phyloP scores from a whole-genome alignment of 2,113 vertebrate genomes.

The Limanda limanda region DNA sequence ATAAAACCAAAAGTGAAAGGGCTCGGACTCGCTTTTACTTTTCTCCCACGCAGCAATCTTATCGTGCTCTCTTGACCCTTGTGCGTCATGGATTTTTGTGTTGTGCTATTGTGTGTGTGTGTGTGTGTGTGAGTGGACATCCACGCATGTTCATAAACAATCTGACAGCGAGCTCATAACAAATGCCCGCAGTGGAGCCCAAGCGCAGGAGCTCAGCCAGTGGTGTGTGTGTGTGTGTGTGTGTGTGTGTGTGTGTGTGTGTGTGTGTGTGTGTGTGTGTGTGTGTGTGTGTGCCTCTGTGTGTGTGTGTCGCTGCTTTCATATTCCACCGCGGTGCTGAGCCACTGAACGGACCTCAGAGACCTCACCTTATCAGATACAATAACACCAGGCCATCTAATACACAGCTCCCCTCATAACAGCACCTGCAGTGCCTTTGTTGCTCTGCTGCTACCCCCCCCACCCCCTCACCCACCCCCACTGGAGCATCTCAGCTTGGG shows the following conservation, averaged over 20 bases:
- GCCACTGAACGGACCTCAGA: conserved; percentile 50
- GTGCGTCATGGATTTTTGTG: conserved; percentile 34
- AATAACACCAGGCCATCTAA: conserved; percentile 44
- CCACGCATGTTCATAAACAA: conserved; percentile 14
- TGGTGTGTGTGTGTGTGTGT: conserved; percentile 9
- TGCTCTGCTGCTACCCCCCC: neutral
- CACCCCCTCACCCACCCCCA: neutral
- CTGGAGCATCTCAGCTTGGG: conserved; percentile 32
- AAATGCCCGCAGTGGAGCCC: conserved; percentile 63
- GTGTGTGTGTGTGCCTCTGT: conserved; percentile 5
- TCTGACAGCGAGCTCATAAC: conserved; percentile 49
- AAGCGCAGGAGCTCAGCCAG: conserved; percentile 59
- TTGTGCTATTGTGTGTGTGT: neutral
- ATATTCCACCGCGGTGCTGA: conserved; percentile 20
- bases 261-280: conserved; percentile 9
- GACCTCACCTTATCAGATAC: conserved; percentile 56
- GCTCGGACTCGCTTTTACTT: conserved; percentile 15
- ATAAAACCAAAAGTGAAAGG: conserved; percentile 68
- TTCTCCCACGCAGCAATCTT: neutral
- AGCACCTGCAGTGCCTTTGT: conserved; percentile 36
- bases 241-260: conserved; percentile 9
- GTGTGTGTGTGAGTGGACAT: neutral
- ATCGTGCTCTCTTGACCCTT: conserved; percentile 7
- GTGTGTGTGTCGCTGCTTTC: conserved; percentile 24
- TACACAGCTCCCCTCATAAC: conserved; percentile 12